phyloP scores from a whole-genome alignment of 2,113 vertebrate species.

The Xiphorhynchus elegans region DNA sequence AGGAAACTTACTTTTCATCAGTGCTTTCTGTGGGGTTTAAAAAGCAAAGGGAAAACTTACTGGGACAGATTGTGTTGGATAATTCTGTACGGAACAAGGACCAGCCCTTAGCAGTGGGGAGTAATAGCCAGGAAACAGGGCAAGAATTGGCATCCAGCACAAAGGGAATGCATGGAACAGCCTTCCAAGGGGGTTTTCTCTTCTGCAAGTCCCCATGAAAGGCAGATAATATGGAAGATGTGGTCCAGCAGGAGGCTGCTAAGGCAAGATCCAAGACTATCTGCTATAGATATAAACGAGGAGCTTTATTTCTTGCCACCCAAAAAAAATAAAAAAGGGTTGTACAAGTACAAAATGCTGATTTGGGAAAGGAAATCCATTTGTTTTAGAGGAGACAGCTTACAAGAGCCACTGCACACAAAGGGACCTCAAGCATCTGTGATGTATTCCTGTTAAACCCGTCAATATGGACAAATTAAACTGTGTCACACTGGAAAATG shows the following conservation, averaged over 20 bases:
- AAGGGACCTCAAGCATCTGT: neutral
- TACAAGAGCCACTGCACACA: neutral
- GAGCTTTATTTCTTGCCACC: neutral
- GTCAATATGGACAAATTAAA: neutral
- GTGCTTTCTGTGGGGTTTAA: neutral
- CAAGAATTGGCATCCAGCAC: fast-evolving
- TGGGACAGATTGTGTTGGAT: neutral
- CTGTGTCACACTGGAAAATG: neutral
- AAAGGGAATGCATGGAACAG: neutral
- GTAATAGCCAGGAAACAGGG: neutral
- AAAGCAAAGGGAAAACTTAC: neutral
- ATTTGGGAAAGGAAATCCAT: neutral
- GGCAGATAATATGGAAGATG: neutral
- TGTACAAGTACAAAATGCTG: neutral
- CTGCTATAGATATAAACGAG: neutral
- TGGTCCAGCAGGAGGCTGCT: neutral
- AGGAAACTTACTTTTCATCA: neutral
- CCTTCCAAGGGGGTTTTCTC: neutral
- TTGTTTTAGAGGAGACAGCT: neutral
- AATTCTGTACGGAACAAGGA: neutral
- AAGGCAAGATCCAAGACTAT: neutral
- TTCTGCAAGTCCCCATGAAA: neutral
- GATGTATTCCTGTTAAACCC: neutral
- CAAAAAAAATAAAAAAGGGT: neutral
- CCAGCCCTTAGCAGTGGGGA: neutral